phyloP scores from a whole-genome alignment of 2,797 vertebrate genomes.

The Pseudocheirus occidentalis region DNA sequence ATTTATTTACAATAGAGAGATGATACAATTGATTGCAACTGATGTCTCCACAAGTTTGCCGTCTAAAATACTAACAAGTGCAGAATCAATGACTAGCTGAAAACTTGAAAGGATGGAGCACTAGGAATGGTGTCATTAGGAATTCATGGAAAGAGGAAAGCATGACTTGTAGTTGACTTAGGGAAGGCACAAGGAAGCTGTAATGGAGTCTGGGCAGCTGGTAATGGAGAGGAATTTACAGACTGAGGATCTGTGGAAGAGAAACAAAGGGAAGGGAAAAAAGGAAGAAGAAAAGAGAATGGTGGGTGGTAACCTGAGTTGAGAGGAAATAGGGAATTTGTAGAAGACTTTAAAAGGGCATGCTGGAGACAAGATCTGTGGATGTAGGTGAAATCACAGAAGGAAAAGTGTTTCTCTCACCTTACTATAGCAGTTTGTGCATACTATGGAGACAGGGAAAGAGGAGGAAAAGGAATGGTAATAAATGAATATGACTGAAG shows the following conservation, averaged over 20 bases:
- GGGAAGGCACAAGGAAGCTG: not conserved
- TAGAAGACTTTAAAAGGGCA: constrained; percentile 9
- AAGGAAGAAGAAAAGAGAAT: constrained; percentile 29
- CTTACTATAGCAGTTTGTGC: not conserved
- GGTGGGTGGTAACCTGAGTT: not conserved
- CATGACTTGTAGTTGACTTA: constrained; percentile 29
- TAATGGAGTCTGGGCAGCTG: constrained; percentile 2
- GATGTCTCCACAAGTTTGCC: constrained; percentile 30
- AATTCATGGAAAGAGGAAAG: constrained; percentile 25
- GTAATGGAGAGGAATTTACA: constrained; percentile 9
- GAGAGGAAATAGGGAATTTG: not conserved
- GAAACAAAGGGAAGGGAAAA: constrained; percentile 17
- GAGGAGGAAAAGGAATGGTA: constrained; percentile 29
- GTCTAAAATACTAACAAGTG: constrained; percentile 18
- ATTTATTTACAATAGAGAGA: constrained; percentile 18
- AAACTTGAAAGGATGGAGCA: constrained; percentile 44
- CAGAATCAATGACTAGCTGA: constrained; percentile 26
- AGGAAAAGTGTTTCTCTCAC: constrained; percentile 2
- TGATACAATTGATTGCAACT: constrained; percentile 29
- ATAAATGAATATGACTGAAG: constrained; percentile 11
- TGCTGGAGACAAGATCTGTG: not conserved
- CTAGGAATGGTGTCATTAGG: constrained; percentile 37
- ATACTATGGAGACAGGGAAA: not conserved
- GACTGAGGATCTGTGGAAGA: constrained; percentile 18
- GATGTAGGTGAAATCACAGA: not conserved